Conservation (phyloP, 2,888 invertebrate species). For the Neocrepidodera transversa region DNA sequence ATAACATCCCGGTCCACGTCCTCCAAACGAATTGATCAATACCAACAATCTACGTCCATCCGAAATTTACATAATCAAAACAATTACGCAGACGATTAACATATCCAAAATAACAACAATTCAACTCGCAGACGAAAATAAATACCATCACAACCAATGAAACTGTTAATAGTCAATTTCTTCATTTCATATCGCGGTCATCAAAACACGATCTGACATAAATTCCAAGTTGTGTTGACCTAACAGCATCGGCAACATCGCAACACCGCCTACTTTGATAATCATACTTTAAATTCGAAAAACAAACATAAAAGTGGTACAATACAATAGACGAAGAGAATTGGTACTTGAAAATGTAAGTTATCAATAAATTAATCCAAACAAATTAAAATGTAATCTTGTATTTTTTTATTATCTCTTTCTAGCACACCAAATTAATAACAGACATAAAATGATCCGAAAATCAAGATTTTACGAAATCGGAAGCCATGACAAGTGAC, state of each 20-base stretch:
- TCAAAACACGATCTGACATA: constrained; percentile 33
- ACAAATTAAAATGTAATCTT: too few species aligned
- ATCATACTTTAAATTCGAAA: constrained; percentile 9
- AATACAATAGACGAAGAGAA: background rate
- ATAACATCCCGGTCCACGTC: too few species aligned
- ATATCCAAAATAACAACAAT: background rate
- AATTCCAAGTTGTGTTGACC: constrained; percentile 31
- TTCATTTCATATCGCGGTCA: constrained; percentile 30
- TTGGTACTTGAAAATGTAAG: background rate
- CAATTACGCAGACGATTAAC: background rate
- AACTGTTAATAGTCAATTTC: constrained; percentile 21
- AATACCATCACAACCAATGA: constrained; percentile 6
- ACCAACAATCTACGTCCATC: too few species aligned
- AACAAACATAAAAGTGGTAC: background rate
- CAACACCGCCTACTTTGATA: constrained; percentile 15
- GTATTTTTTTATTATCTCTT: too few species aligned
- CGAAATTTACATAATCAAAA: background rate
- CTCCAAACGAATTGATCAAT: too few species aligned
- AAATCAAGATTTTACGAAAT: too few species aligned
- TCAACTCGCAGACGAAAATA: background rate
- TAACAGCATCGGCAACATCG: constrained; percentile 17
- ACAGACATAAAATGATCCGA: too few species aligned
- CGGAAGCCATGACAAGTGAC: too few species aligned
- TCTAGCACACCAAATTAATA: too few species aligned
- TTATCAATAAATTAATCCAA: constrained; percentile 1